Percentiles rank a stretch among this genome's conserved stretches.
phyloP scores from a whole-genome alignment of 2,888 invertebrate species.

The Craniophora ligustri region DNA sequence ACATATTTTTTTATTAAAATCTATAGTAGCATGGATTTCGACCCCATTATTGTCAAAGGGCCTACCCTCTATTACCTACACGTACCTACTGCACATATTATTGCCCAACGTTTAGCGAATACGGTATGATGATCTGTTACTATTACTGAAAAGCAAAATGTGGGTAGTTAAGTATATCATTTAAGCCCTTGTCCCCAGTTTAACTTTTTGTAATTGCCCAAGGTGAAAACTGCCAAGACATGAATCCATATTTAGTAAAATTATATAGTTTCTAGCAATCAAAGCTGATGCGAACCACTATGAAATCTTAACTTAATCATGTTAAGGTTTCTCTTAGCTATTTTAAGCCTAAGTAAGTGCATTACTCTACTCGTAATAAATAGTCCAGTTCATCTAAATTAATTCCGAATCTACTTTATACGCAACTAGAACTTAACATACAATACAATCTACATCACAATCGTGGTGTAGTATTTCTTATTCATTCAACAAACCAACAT shows the following conservation, averaged over 20 bases:
- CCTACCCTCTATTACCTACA: no score
- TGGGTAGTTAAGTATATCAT: background rate
- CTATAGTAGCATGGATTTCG: no score
- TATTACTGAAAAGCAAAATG: background rate
- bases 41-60: no score
- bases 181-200: constrained; percentile 1
- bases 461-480: no score
- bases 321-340: constrained; percentile 47
- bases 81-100: no score
- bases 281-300: constrained; percentile 35
- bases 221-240: constrained; percentile 22
- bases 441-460: no score
- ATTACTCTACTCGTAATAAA: background rate
- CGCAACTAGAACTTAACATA: no score
- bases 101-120: no score
- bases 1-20: no score
- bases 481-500: no score
- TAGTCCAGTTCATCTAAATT: background rate
- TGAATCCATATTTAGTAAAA: constrained; percentile 38
- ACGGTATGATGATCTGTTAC: no score
- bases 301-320: no score
- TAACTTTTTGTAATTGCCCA: constrained; percentile 31
- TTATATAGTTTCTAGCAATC: constrained; percentile 45
- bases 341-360: constrained; percentile 12
- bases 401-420: background rate